Base-by-base conservation (phyloP, 1,140 invertebrate genomes). In the Tetragonula clypearis region DNA sequence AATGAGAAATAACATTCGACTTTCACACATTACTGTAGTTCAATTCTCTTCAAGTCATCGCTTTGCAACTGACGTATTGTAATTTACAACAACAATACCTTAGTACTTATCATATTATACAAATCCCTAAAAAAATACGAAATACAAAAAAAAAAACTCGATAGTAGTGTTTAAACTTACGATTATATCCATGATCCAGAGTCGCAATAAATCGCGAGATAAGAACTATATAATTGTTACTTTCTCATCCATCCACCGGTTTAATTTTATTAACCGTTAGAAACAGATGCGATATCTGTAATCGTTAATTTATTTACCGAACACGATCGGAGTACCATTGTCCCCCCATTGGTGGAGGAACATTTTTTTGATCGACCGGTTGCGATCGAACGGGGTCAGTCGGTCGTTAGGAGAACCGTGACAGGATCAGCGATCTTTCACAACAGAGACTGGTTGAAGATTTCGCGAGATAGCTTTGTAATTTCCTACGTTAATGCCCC, bases 371-470 rank as follows among this genome's bases (percentile, higher is more conserved):
- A 68, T 6, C 26, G 68, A 0, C 9, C 15, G 17, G 5, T 15
- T 30, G 1, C 9, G 2, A 41, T 17, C 17, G 30, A 82, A 82
- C 60, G 71, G 9, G 80, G 81, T 82, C 23, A 82, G 49, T 82
- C 81, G 60, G 81, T 76, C 73, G 49, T 68, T 53, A 56, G 81
- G 49, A 62, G 60, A 76, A 58, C 26, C 60, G 21, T 76, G 26
- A 35, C 71, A 66, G 26, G 80, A 76, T 82, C 80, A 35, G 23
- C 30, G 58, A 80, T 80, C 65, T 80, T 58, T 71, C 53, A 49
- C 78, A 15, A 0, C 12, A 14, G 9, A 80, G 79, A 41, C 72
- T 49, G 66, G 30, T 49, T 66, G 12, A 41, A 58, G 66, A 30
- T 41, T 19, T 11, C 30, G 30, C 53, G 23, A 77, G 75, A 71